A percentile compares a stretch with the other conserved stretches of the same genome.
Conservation (phyloP, 2,113 vertebrate genomes). For the Engystomops pustulosus region DNA sequence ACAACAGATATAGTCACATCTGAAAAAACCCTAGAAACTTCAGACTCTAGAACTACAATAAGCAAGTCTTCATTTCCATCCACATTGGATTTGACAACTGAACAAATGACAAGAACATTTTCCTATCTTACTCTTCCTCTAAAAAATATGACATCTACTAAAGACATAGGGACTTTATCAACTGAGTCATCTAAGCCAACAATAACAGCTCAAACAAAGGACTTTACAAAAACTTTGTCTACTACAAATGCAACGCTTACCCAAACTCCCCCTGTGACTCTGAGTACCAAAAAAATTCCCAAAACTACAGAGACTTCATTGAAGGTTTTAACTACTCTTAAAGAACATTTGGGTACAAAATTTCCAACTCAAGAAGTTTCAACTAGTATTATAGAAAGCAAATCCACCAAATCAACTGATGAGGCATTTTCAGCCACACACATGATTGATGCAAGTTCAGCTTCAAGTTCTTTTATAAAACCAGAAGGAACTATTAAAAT, state of each 20-base stretch:
- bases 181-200: conserved; percentile 39
- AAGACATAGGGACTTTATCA: conserved; percentile 52
- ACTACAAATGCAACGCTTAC: conserved; percentile 51
- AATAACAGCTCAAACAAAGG: conserved; percentile 25
- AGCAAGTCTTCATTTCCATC: conserved; percentile 30
- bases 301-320: conserved; percentile 40
- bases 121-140: conserved; percentile 43
- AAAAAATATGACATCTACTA: conserved; percentile 4
- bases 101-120: conserved; percentile 3
- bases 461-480: conserved; percentile 56
- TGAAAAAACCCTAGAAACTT: conserved; percentile 42
- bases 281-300: conserved; percentile 52
- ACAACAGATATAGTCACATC: conserved; percentile 52
- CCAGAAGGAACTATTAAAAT: conserved; percentile 44
- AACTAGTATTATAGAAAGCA: conserved; percentile 55
- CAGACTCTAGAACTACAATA: conserved; percentile 22
- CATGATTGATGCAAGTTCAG: conserved; percentile 59
- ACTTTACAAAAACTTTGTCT: conserved; percentile 39
- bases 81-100: conserved; percentile 38
- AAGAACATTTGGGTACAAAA: conserved; percentile 50
- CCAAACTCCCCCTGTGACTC: conserved; percentile 48
- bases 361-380: conserved; percentile 29
- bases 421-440: conserved; percentile 51
- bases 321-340: conserved; percentile 33
- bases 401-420: not conserved